Evolutionary conservation across 1,140 invertebrate species (phyloP).

Genomic region (Eufriesea mexicana): DNA sequence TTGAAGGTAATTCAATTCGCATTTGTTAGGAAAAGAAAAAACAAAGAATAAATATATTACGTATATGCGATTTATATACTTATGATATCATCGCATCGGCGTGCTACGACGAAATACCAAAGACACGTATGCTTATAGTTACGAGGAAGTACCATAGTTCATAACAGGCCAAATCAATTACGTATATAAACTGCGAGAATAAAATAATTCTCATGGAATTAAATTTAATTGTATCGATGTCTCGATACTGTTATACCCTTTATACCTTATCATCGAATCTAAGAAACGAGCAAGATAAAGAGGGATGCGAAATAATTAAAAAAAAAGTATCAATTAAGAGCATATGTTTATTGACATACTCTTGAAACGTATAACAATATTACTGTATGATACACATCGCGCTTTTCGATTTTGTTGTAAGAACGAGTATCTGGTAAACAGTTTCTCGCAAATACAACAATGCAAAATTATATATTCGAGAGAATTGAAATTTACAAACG

Average conservation of each 20-base stretch:
- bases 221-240: background rate
- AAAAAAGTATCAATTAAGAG: constrained; percentile 25
- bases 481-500: constrained; percentile 32
- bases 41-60: no score
- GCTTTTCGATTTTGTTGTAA: constrained; percentile 2
- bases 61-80: no score
- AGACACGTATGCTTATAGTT: background rate
- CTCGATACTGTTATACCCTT: background rate
- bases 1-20: no score
- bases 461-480: constrained; percentile 12
- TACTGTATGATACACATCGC: constrained; percentile 38
- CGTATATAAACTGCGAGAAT: constrained; percentile 42
- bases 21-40: no score
- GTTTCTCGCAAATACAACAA: constrained; percentile 23
- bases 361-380: constrained; percentile 57
- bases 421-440: constrained; percentile 19
- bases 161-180: background rate
- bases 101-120: background rate
- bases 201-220: background rate
- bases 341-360: constrained; percentile 63
- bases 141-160: no score
- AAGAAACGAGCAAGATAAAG: background rate
- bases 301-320: background rate
- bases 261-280: background rate
- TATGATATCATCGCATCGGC: no score